These are phyloP conservation scores for Sorex maritimensis DNA, from an alignment of 2,797 vertebrate genomes.

Conservation along the genomic window DNA sequence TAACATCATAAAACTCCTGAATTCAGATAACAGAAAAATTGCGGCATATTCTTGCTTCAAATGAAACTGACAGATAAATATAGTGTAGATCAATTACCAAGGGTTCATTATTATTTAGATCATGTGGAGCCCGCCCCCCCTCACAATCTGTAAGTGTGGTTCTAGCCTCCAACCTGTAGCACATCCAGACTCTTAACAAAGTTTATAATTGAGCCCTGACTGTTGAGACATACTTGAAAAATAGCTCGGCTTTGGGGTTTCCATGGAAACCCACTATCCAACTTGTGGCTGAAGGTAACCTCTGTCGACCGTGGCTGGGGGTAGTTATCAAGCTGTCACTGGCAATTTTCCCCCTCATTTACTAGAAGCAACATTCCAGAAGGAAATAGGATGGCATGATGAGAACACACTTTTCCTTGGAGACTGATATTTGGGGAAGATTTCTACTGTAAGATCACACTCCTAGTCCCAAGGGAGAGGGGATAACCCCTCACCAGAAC, in stretches of 20 bases:
- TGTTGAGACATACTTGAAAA: slow-evolving; percentile 70
- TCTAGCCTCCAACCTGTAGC: slow-evolving; percentile 26
- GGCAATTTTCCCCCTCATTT: slow-evolving; percentile 60
- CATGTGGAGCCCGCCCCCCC: not conserved
- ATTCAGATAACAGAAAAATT: not conserved
- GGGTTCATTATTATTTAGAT: not conserved
- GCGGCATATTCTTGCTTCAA: not conserved
- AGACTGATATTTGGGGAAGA: slow-evolving; percentile 71
- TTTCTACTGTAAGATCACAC: not conserved
- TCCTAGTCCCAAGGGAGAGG: slow-evolving; percentile 3
- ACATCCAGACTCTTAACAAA: slow-evolving; percentile 57
- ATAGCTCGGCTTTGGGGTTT: slow-evolving; percentile 79
- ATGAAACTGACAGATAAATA: not conserved
- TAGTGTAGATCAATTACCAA: not conserved
- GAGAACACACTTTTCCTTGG: slow-evolving; percentile 61
- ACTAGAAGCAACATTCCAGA: slow-evolving; percentile 22
- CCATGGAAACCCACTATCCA: slow-evolving; percentile 80
- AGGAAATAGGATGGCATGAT: slow-evolving; percentile 61
- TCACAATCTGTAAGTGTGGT: not conserved
- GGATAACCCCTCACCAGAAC: not conserved
- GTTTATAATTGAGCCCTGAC: slow-evolving; percentile 76
- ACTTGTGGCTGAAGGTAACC: slow-evolving; percentile 77
- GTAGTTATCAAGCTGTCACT: slow-evolving; percentile 65
- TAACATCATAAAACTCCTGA: not conserved
- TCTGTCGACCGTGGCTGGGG: slow-evolving; percentile 77